These are phyloP conservation scores for Orbicella faveolata DNA, from an alignment of 64 coral and sea anemone genomes.

Conservation along the genomic window DNA sequence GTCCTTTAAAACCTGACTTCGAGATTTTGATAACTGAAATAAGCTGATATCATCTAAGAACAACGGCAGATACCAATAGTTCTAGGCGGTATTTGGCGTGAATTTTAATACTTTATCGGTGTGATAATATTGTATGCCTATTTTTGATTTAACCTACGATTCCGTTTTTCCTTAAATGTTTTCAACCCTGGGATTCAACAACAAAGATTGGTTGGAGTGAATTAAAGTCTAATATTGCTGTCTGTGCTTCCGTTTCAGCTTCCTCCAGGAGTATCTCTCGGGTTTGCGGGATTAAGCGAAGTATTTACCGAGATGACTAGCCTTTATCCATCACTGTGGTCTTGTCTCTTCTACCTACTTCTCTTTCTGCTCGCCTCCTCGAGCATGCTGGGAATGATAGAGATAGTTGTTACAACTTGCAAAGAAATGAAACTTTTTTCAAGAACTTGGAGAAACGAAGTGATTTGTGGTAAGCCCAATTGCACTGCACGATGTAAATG, in stretches of 20 bases:
- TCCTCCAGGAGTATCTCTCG: conserved; percentile 74
- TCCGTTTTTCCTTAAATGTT: no score
- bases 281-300: conserved; percentile 78
- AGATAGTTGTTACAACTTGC: conserved; percentile 54
- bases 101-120: no score
- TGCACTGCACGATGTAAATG: background rate
- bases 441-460: conserved; percentile 44
- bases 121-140: no score
- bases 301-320: conserved; percentile 49
- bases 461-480: conserved; percentile 61
- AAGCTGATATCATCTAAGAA: no score
- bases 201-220: no score
- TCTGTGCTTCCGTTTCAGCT: conserved; percentile 29
- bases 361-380: conserved; percentile 70
- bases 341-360: conserved; percentile 73
- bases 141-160: no score
- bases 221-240: background rate
- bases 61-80: no score
- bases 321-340: background rate
- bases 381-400: conserved; percentile 77
- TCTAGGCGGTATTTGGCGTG: no score
- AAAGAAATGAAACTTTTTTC: conserved; percentile 56
- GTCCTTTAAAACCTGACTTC: no score
- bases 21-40: no score
- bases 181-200: no score